phyloP scores from a whole-genome alignment of 2,797 vertebrate species.

The Miichthys miiuy region DNA sequence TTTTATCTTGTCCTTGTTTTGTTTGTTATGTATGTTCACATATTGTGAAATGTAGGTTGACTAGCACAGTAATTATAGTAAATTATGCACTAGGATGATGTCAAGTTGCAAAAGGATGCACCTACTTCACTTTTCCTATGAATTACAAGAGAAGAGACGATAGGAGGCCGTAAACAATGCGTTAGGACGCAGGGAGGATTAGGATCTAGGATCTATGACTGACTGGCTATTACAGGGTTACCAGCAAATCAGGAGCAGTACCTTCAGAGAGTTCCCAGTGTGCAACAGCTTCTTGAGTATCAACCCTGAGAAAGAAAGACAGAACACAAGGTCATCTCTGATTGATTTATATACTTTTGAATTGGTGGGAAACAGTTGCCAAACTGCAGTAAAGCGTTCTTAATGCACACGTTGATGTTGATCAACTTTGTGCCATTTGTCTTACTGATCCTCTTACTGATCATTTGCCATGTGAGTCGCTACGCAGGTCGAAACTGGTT shows the following conservation, averaged over 20 bases:
- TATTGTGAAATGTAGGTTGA: not conserved
- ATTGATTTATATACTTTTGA: not conserved
- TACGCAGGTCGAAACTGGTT: conserved; percentile 6
- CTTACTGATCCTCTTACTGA: not conserved
- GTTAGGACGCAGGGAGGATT: not conserved
- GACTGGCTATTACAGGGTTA: not conserved
- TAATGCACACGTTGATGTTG: not conserved
- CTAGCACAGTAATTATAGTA: not conserved
- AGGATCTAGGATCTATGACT: not conserved
- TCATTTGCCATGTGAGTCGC: not conserved
- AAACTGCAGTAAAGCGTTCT: not conserved
- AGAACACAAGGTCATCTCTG: not conserved
- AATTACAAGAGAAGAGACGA: not conserved
- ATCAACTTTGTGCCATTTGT: not conserved
- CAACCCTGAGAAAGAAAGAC: conserved; percentile 86
- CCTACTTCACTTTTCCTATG: not conserved
- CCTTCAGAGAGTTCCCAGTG: conserved; percentile 99
- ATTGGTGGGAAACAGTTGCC: not conserved
- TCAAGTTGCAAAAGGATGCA: not conserved
- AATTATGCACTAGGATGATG: not conserved
- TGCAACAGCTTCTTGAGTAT: conserved; percentile 99
- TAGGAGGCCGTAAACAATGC: not conserved
- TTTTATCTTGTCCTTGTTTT: too few species aligned
- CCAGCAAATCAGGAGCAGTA: conserved; percentile 67
- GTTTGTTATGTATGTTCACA: too few species aligned